Base-by-base conservation (phyloP, 2,113 vertebrate genomes). In the Ophthalmolycus amberensis region DNA sequence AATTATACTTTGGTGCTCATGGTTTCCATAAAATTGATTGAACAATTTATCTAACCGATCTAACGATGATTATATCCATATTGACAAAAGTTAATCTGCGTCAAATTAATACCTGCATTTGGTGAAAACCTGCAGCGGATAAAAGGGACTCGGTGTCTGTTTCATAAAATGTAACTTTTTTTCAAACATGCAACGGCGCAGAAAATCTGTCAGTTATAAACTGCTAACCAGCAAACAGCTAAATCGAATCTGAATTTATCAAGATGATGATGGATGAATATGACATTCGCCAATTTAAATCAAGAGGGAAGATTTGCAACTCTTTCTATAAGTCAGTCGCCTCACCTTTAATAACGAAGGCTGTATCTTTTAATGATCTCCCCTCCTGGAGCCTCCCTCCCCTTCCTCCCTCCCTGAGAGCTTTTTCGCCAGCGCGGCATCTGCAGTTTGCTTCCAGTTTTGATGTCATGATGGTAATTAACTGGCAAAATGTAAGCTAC, bases 391-490 rank as follows among this genome's bases (percentile, higher is more conserved):
- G 46, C 67, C 71, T 68, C 67, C 75, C 60, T 46, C 44, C 65
- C 65, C 58, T 78, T 44, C 80, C 66, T 73, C 70, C 75, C 68
- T 75, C 83, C 80, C 85, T 79, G 54, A 62, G 80, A 89, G 87
- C 82, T 68, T 90, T 87, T 79, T 75, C 70, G 90, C 82, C 88
- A 58, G 63, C 77, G 14, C 86, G 46, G 88, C 92, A 90, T 87
- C 92, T 90, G 92, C 79, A 80, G 60, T 91, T 91, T 83, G 77
- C 80, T 88, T 89, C 92, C 86, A 88, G 88, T 91, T 94, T 92
- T 85, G 91, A 91, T 93, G 94, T 94, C 92, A 92, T 81, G 67
- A 58, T 88, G 92, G 91, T 94, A 95, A 95, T 95, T 95, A 95
- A 95, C 92, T 95, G 93, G 91, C 90, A 92, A 92, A 94, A 91